Percentiles rank a stretch among this genome's conserved stretches.
Conservation (phyloP, 2,888 invertebrate genomes). For the Adelognathus sp. region DNA sequence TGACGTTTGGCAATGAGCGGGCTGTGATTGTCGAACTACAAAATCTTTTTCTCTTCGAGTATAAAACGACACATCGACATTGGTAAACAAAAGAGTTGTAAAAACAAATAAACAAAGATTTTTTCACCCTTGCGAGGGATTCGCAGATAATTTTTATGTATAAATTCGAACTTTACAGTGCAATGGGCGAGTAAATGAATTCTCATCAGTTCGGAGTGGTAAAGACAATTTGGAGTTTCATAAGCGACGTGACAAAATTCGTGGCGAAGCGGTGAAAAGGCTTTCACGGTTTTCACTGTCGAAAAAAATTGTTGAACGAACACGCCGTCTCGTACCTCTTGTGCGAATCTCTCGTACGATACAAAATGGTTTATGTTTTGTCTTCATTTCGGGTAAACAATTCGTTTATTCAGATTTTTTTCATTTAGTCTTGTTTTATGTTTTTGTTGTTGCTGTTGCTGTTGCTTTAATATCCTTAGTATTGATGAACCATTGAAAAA, state of each 20-base stretch:
- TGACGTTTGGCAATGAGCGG: neutral
- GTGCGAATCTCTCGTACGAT: slow-evolving; percentile 65
- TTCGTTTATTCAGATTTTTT: slow-evolving; percentile 66
- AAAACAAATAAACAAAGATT: slow-evolving; percentile 30
- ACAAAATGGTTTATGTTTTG: no score
- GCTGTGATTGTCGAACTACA: neutral
- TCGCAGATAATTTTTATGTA: slow-evolving; percentile 40
- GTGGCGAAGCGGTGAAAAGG: neutral
- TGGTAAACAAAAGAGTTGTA: slow-evolving; percentile 36
- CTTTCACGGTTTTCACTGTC: neutral
- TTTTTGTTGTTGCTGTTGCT: slow-evolving; percentile 8
- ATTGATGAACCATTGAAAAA: slow-evolving; percentile 62
- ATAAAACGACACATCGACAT: slow-evolving; percentile 27
- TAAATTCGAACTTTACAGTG: slow-evolving; percentile 31
- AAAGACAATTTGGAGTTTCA: neutral
- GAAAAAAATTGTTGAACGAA: slow-evolving; percentile 4
- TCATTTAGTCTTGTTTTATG: slow-evolving; percentile 16
- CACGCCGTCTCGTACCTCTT: slow-evolving; percentile 23
- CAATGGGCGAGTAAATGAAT: neutral
- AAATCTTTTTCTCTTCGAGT: neutral
- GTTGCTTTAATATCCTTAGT: slow-evolving; percentile 55
- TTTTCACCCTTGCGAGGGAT: no score
- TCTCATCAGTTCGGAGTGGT: neutral
- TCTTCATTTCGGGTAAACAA: slow-evolving; percentile 63
- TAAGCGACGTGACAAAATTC: slow-evolving; percentile 35